These are phyloP conservation scores for Amphibalanus amphitrite DNA, from an alignment of 1,140 invertebrate genomes.

Conservation along the genomic window DNA sequence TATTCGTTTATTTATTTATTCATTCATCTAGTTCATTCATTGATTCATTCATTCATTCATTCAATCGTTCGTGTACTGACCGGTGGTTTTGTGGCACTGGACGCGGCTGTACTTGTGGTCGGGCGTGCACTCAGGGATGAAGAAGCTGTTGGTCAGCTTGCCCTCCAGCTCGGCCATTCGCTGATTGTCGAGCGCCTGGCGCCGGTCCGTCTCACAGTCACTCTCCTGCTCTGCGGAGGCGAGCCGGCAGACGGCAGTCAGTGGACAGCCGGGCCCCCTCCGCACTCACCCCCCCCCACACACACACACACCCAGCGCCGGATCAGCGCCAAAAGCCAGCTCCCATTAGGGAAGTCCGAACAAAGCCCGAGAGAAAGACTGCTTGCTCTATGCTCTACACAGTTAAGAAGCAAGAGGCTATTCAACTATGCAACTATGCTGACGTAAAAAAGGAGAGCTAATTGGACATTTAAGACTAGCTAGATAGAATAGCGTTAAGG, in stretches of 20 bases:
- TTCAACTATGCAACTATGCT: neutral
- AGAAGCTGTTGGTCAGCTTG: conserved; percentile 10
- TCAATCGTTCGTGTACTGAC: conserved; percentile 22
- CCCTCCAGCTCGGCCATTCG: conserved; percentile 2
- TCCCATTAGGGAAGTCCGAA: too few relatives aligned
- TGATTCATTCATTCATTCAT: too few relatives aligned
- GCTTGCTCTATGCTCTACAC: neutral
- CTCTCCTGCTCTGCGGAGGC: neutral
- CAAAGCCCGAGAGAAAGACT: neutral
- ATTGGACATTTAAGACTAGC: neutral
- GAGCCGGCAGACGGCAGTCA: neutral
- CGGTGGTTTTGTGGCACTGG: conserved; percentile 34
- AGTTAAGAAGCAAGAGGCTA: neutral
- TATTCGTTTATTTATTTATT: too few relatives aligned
- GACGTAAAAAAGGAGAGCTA: neutral
- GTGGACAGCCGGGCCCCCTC: neutral
- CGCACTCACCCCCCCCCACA: too few relatives aligned
- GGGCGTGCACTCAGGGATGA: conserved; percentile 59
- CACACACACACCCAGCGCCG: too few relatives aligned
- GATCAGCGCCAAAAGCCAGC: neutral
- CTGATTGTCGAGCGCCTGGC: conserved; percentile 16
- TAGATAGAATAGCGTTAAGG: neutral
- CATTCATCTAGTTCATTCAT: too few relatives aligned
- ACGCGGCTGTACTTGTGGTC: conserved; percentile 60
- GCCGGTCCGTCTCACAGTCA: conserved; percentile 12